phyloP scores from a whole-genome alignment of 2,113 vertebrate genomes.

The Hemicordylus capensis region DNA sequence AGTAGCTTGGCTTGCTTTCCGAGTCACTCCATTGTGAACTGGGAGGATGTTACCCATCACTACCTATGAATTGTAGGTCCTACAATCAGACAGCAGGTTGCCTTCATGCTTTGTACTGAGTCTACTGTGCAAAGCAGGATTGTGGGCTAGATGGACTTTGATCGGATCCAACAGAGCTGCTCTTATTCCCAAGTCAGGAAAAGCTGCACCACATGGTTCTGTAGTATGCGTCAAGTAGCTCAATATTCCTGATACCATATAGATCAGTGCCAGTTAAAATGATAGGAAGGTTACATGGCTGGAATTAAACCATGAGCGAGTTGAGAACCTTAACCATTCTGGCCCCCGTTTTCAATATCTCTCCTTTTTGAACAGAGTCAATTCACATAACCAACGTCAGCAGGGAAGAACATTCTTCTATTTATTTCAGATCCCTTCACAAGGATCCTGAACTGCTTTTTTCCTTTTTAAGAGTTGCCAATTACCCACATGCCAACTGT shows the following conservation, averaged over 20 bases:
- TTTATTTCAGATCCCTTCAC: slow-evolving; percentile 42
- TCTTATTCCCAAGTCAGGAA: neutral
- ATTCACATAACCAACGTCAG: slow-evolving; percentile 46
- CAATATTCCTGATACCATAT: neutral
- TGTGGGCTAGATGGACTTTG: neutral
- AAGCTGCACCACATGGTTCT: neutral
- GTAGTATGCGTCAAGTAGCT: neutral
- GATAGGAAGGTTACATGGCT: slow-evolving; percentile 40
- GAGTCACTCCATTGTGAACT: no score
- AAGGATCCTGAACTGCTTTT: slow-evolving; percentile 43
- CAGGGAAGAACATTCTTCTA: slow-evolving; percentile 50
- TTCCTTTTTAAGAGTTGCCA: slow-evolving; percentile 45
- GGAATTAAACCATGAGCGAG: slow-evolving; percentile 56
- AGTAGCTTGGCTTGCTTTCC: no score
- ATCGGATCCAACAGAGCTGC: neutral
- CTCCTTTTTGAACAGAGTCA: slow-evolving; percentile 54
- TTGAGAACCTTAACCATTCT: slow-evolving; percentile 39
- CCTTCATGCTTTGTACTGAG: neutral
- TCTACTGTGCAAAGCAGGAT: neutral
- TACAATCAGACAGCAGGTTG: no score
- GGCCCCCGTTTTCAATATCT: slow-evolving; percentile 49
- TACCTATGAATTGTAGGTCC: neutral
- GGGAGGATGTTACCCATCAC: neutral
- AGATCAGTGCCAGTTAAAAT: slow-evolving; percentile 14
- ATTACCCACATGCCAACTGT: slow-evolving; percentile 59